Evolutionary conservation across 2,888 invertebrate genomes (phyloP).

Genomic region (Ypsolopha scabrella): DNA sequence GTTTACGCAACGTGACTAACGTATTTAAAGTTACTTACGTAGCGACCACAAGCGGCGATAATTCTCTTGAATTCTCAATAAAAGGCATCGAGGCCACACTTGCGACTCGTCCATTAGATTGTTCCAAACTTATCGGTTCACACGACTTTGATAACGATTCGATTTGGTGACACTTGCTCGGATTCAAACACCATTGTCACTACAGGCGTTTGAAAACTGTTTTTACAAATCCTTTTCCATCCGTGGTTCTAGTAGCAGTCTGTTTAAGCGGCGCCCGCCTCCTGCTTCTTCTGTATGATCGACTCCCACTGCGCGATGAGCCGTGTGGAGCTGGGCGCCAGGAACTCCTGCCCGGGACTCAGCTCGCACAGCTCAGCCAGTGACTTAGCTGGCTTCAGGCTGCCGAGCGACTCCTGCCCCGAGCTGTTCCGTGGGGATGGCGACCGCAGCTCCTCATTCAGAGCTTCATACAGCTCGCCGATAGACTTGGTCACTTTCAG

Average conservation of each 20-base stretch:
- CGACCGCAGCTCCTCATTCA: constrained; percentile 56
- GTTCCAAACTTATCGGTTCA: not conserved
- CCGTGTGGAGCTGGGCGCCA: constrained; percentile 76
- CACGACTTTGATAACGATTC: not conserved
- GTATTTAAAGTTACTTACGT: not conserved
- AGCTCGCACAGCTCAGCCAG: constrained; percentile 77
- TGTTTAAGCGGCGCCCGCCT: constrained; percentile 61
- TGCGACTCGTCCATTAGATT: not conserved
- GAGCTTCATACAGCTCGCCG: constrained; percentile 74
- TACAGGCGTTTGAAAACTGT: not conserved
- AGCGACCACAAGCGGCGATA: not conserved
- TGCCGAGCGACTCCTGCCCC: constrained; percentile 52
- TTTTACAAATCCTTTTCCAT: constrained; percentile 6
- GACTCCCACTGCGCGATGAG: constrained; percentile 88
- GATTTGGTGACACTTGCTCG: not conserved
- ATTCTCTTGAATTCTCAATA: not conserved
- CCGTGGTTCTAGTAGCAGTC: constrained; percentile 4
- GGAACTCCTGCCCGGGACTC: constrained; percentile 71
- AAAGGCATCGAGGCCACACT: not conserved
- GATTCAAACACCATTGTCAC: not conserved
- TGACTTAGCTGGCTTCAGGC: constrained; percentile 76
- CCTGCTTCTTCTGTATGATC: constrained; percentile 75
- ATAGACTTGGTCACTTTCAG: constrained; percentile 76
- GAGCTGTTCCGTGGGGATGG: constrained; percentile 59
- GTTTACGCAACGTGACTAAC: not conserved